Evolutionary conservation across 2,113 vertebrate species (phyloP), one percentile per base, ranked within the genome.

Genomic region (Xiphophorus couchianus): DNA sequence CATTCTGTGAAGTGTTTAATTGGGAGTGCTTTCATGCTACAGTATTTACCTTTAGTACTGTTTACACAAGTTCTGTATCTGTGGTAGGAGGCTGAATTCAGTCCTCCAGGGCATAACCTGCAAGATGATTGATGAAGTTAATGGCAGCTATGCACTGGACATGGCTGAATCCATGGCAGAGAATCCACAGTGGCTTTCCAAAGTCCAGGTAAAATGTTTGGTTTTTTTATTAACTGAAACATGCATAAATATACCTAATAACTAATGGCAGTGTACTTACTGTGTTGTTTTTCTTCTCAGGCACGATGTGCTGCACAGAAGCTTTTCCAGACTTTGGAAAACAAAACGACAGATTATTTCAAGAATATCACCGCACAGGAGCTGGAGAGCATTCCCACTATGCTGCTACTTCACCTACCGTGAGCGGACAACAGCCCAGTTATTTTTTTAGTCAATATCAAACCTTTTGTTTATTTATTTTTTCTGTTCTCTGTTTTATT

Each of bases 101-200:
- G 48, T 92, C 44, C 64, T 93, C 29, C 91, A 89, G 76, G 94
- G 94, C 2, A 11, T 95, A 35, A 89, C 90, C 27, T 94, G 93
- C 77, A 37, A 86, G 72, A 93, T 90, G 87, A 87, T 94, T 0
- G 62, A 88, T 14, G 60, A 63, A 12, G 54, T 84, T 19, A 19
- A 83, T 42, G 79, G 88, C 48, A 86, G 9, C 5, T 79, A 84
- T 0, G 27, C 61, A 0, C 25, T 75, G 69, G 84, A 88, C n/a
- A 78, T 91, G 83, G 62, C 51, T n/a, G 62, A 87, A 67, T 65
- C 67, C 54, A 48, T 94, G 14, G 31, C 74, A 39, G 82, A 90
- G 42, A 84, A 27, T 33, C 80, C 73, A 4, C 66, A 71, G n/a
- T 89, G 84, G 90, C 84, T 95, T 62, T 91, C 91, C 39, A 92